Evolutionary conservation across 1,140 invertebrate genomes (phyloP).

Genomic region (Hyphantria cunea): DNA sequence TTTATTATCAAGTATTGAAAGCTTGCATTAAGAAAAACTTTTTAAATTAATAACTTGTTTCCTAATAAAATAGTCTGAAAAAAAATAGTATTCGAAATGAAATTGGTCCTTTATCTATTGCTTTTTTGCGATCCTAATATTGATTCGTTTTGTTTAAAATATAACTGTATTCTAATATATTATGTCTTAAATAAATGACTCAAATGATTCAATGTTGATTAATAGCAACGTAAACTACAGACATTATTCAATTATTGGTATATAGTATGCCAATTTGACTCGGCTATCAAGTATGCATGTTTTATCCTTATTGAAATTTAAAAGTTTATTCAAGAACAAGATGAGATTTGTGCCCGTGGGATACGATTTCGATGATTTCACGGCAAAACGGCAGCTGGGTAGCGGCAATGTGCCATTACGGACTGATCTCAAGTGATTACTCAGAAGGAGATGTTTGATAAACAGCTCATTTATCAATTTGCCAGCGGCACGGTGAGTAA

Average conservation of each 20-base stretch:
- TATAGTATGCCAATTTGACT: slow-evolving; percentile 32
- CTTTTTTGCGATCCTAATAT: no score
- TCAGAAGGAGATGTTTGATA: slow-evolving; percentile 72
- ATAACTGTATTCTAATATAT: no score
- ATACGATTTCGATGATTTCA: slow-evolving; percentile 65
- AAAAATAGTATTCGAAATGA: no score
- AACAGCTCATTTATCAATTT: slow-evolving; percentile 71
- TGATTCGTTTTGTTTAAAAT: no score
- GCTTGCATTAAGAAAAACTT: no score
- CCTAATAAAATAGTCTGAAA: no score
- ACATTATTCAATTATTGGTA: slow-evolving; percentile 47
- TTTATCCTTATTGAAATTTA: slow-evolving; percentile 69
- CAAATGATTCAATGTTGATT: not conserved
- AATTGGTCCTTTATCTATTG: no score
- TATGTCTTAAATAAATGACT: no score
- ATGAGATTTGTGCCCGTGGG: slow-evolving; percentile 69
- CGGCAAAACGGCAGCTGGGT: slow-evolving; percentile 67
- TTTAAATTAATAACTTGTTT: no score
- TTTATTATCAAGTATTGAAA: no score
- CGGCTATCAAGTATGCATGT: slow-evolving; percentile 39
- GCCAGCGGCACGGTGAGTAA: slow-evolving; percentile 49
- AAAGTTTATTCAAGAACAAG: slow-evolving; percentile 58
- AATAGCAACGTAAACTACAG: slow-evolving; percentile 41
- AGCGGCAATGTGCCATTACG: slow-evolving; percentile 50
- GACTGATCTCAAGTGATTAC: slow-evolving; percentile 61